phyloP scores from a whole-genome alignment of 1,140 invertebrate species.

The Gonioctena quinquepunctata region DNA sequence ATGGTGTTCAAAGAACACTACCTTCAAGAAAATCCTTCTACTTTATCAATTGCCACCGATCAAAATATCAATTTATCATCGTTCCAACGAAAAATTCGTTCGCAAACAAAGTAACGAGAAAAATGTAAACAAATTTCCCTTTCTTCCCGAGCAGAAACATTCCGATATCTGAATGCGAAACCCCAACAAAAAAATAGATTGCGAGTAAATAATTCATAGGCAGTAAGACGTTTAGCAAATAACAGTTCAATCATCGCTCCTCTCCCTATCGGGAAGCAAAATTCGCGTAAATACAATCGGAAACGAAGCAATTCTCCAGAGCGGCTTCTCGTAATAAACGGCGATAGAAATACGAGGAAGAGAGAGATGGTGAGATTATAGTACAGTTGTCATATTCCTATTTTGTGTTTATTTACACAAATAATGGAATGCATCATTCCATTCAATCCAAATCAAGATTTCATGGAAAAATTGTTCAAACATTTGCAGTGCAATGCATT shows the following conservation, averaged over 20 bases:
- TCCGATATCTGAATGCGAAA: constrained; percentile 9
- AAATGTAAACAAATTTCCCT: neutral
- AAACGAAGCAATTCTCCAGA: constrained; percentile 28
- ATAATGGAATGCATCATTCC: too few relatives aligned
- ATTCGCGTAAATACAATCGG: constrained; percentile 23
- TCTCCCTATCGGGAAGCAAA: constrained; percentile 4
- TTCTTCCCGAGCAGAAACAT: neutral
- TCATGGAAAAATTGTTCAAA: too few relatives aligned
- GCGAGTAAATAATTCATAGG: constrained; percentile 19
- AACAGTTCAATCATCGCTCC: constrained; percentile 24
- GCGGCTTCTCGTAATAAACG: constrained; percentile 10
- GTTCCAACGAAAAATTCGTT: neutral
- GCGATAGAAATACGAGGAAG: neutral
- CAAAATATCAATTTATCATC: too few relatives aligned
- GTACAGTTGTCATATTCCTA: too few relatives aligned
- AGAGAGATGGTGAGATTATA: neutral
- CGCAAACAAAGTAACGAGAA: neutral
- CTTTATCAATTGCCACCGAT: too few relatives aligned
- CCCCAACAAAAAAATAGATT: constrained; percentile 5
- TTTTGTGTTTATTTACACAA: too few relatives aligned
- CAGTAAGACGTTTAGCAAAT: constrained; percentile 20
- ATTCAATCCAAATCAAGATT: too few relatives aligned
- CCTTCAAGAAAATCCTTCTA: too few relatives aligned
- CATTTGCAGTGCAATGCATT: too few relatives aligned
- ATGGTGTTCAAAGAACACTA: too few relatives aligned